Evolutionary conservation across 2,113 vertebrate species (phyloP).

Genomic region (chimpanzee (Pan troglodytes)): NHGRI_mPanTro3-v2.1_pri NC_072403.2:43950001-43950500

Average conservation of each 20-base stretch:
- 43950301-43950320: background rate
- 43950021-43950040: slow-evolving; percentile 40
- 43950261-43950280: background rate
- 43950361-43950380: background rate
- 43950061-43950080: slow-evolving; percentile 42
- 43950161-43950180: slow-evolving; percentile 39
- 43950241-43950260: background rate
- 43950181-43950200: slow-evolving; percentile 58
- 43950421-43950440: background rate
- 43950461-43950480: background rate
- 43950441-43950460: background rate
- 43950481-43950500: background rate
- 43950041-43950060: slow-evolving; percentile 61
- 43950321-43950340: background rate
- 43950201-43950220: slow-evolving; percentile 26
- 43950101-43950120: slow-evolving; percentile 59
- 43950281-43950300: background rate
- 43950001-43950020: slow-evolving; percentile 37
- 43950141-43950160: slow-evolving; percentile 61
- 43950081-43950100: slow-evolving; percentile 53
- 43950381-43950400: slow-evolving; percentile 19
- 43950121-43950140: slow-evolving; percentile 53
- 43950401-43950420: background rate
- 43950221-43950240: background rate
- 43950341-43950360: background rate